Base-by-base conservation (phyloP, 2,888 invertebrate species). In the Tribolium freemani region DNA sequence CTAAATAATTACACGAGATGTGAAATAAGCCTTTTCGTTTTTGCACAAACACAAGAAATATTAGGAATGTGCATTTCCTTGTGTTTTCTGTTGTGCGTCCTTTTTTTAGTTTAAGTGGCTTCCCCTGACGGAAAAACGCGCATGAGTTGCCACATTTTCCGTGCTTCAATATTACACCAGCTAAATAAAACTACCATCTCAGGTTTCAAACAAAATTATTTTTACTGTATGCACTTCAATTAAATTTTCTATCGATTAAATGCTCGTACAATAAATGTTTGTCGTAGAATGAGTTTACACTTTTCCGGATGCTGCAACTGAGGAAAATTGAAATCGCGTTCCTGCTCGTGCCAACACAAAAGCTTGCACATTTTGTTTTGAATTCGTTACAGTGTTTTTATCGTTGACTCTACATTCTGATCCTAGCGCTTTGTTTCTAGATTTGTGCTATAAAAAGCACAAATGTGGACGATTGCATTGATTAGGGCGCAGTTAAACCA, bases 331-430 rank as follows among this genome's bases (percentile, higher is more conserved):
- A 61, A 10, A 61, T 20, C 20, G 38, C 20, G 26, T 46, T 50
- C 20, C 16, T 45, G 58, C 45, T 21, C 8, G 30, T 30, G 21
- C 44, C 61, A 61, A 54, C 10, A 61, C 61, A 61, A 61, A 61
- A 44, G 58, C 30, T 61, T 46, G 61, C 16, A 48, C 48, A 61
- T 50, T 48, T 46, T 61, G 46, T 58, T 58, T 38, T 56, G 31
- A 56, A 56, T 56, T 58, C 45, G 48, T 61, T 61, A 26, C 30
- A 30, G 10, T 9, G 26, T 61, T 46, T 48, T 61, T 48, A 20
- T 20, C 46, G 30, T 48, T 16, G 45, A 31, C 16, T 9, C 45
- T 58, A 58, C 45, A 46, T 20, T 30, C 26, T 50, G 61, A 48
- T 11, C 30, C 45, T 46, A 26, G 26, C 61, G 48, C 48, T 9